A percentile compares a stretch with the other conserved stretches of the same genome.
These are phyloP conservation scores for Zosterops lateralis DNA, from an alignment of 2,113 vertebrate species.

Conservation along the genomic window DNA sequence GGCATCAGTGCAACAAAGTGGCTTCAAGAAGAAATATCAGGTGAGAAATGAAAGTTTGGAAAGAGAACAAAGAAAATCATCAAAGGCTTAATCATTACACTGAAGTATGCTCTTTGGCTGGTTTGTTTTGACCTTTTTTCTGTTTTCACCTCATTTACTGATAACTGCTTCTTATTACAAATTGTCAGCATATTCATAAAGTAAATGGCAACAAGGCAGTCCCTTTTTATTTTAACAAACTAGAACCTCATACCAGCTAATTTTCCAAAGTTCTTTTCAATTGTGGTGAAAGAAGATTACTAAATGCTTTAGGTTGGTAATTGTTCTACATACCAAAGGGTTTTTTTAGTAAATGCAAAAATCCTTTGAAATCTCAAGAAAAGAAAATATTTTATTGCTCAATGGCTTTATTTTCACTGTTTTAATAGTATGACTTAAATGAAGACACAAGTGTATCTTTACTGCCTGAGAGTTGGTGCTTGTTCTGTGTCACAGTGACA, in stretches of 20 bases:
- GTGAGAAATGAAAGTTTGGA: not conserved
- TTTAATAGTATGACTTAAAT: not conserved
- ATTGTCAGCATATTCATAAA: not conserved
- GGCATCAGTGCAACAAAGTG: not conserved
- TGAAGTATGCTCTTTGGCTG: not conserved
- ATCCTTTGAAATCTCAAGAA: not conserved
- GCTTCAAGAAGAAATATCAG: not conserved
- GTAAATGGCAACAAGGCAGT: not conserved
- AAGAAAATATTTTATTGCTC: not conserved
- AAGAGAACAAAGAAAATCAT: not conserved
- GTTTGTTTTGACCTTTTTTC: not conserved
- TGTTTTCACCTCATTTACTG: not conserved
- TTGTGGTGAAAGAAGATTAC: not conserved
- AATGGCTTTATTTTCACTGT: not conserved
- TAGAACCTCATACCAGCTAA: not conserved
- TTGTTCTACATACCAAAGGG: not conserved
- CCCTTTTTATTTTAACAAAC: slow-evolving; percentile 1
- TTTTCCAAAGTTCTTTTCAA: slow-evolving; percentile 18
- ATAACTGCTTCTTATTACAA: slow-evolving; percentile 3
- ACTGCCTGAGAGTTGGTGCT: not conserved
- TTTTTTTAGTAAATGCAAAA: not conserved
- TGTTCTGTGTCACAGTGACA: not conserved
- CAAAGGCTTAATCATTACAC: not conserved
- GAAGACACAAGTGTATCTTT: not conserved
- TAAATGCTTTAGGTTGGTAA: not conserved